phyloP scores from a whole-genome alignment of 2,113 vertebrate genomes.

The Rhombomys opimus region DNA sequence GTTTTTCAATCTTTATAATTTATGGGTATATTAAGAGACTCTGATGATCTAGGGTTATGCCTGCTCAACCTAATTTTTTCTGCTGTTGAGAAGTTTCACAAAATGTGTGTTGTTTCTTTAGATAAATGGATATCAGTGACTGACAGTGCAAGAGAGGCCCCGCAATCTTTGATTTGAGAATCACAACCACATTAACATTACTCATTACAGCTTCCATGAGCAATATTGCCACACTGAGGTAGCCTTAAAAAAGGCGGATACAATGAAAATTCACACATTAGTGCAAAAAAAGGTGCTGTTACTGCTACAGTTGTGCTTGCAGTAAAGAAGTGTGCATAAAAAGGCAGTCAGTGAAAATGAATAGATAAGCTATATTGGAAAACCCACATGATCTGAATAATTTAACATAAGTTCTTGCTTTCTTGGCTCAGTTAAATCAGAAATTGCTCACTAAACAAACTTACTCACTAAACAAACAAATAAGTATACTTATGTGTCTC shows the following conservation, averaged over 20 bases:
- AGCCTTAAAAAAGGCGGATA: not conserved
- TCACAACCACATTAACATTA: not conserved
- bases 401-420: conserved; percentile 70
- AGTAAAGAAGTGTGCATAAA: conserved; percentile 62
- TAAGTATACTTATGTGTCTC: not conserved
- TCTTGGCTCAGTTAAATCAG: conserved; percentile 51
- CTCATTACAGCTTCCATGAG: conserved; percentile 29
- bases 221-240: conserved; percentile 11
- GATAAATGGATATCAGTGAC: not conserved
- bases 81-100: not conserved
- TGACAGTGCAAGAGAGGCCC: not conserved
- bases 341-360: conserved; percentile 63
- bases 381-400: conserved; percentile 78
- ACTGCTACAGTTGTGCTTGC: conserved; percentile 39
- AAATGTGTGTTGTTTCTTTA: conserved; percentile 20
- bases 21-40: not conserved
- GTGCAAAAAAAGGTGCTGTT: not conserved
- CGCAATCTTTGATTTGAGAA: conserved; percentile 1
- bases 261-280: conserved; percentile 56
- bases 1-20: conserved; percentile 5
- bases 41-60: not conserved
- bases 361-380: conserved; percentile 70
- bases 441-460: conserved; percentile 70
- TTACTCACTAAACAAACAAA: conserved; percentile 67
- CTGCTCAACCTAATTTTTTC: conserved; percentile 45